These are phyloP conservation scores for Cygnus atratus DNA, from an alignment of 2,113 vertebrate genomes.

Conservation along the genomic window DNA sequence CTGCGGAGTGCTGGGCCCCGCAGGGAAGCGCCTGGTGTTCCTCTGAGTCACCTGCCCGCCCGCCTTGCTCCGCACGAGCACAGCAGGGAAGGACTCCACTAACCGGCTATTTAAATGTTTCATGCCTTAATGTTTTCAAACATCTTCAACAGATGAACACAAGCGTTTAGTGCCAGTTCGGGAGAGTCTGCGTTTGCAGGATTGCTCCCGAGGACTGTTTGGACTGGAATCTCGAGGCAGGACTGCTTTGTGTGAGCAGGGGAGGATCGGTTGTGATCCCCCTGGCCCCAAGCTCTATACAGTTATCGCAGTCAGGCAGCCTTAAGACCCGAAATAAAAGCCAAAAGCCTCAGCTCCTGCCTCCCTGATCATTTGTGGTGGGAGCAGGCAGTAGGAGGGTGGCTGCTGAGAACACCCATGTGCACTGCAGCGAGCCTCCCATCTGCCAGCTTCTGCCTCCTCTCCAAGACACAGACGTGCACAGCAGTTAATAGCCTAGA, in stretches of 20 bases:
- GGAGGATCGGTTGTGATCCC: neutral
- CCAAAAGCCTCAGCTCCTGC: neutral
- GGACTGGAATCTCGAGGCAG: neutral
- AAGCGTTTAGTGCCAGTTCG: neutral
- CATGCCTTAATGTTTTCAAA: neutral
- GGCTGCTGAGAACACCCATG: neutral
- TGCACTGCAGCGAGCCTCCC: neutral
- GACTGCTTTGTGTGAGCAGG: neutral
- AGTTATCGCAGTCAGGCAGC: neutral
- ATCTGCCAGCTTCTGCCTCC: neutral
- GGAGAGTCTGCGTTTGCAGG: neutral
- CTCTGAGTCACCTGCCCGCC: neutral
- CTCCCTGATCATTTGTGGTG: neutral
- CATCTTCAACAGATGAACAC: neutral
- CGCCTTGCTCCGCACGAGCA: neutral
- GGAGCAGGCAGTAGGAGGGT: neutral
- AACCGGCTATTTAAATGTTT: neutral
- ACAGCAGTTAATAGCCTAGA: neutral
- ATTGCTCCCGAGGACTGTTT: neutral
- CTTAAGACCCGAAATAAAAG: neutral
- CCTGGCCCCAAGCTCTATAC: neutral
- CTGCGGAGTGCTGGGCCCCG: neutral
- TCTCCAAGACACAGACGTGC: neutral
- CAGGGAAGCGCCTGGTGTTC: neutral
- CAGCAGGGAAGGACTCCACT: neutral